A percentile compares a stretch with the other conserved stretches of the same genome.
These are phyloP conservation scores for Cheiracanthium punctorium DNA, from an alignment of 2,888 invertebrate genomes.

Conservation along the genomic window DNA sequence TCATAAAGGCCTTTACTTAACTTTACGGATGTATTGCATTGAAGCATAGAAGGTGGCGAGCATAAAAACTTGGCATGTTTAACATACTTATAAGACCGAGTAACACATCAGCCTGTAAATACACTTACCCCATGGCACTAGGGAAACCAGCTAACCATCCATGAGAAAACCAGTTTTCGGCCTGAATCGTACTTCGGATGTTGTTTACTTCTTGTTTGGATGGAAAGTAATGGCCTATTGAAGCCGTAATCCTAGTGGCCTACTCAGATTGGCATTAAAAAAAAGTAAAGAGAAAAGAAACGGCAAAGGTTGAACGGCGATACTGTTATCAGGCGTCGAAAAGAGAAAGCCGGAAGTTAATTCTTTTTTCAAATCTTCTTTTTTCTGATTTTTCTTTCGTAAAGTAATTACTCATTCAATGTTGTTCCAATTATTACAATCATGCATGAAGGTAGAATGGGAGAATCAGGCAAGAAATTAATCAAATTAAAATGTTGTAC, in stretches of 20 bases:
- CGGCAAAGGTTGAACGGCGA: constrained; percentile 23
- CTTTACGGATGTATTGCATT: too few relatives aligned
- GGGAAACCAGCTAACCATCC: neutral
- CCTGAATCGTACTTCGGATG: neutral
- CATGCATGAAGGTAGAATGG: too few relatives aligned
- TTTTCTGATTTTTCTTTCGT: neutral
- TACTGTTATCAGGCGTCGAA: constrained; percentile 18
- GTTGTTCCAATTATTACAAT: too few relatives aligned
- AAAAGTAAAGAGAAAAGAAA: constrained; percentile 11
- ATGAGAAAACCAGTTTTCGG: neutral
- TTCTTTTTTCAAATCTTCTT: neutral
- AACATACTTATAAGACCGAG: too few relatives aligned
- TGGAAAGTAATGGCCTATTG: constrained; percentile 20
- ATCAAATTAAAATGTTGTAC: too few relatives aligned
- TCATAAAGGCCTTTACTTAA: too few relatives aligned
- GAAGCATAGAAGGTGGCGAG: too few relatives aligned
- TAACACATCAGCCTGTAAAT: neutral
- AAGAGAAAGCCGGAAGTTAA: constrained; percentile 40
- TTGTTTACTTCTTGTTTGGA: neutral
- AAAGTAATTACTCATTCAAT: neutral
- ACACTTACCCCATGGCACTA: neutral
- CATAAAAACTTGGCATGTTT: too few relatives aligned
- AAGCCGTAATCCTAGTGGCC: constrained; percentile 36
- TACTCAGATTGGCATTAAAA: constrained; percentile 31
- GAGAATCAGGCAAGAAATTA: too few relatives aligned